Conservation (phyloP, 2,113 vertebrate genomes). For the Tautogolabrus adspersus region DNA sequence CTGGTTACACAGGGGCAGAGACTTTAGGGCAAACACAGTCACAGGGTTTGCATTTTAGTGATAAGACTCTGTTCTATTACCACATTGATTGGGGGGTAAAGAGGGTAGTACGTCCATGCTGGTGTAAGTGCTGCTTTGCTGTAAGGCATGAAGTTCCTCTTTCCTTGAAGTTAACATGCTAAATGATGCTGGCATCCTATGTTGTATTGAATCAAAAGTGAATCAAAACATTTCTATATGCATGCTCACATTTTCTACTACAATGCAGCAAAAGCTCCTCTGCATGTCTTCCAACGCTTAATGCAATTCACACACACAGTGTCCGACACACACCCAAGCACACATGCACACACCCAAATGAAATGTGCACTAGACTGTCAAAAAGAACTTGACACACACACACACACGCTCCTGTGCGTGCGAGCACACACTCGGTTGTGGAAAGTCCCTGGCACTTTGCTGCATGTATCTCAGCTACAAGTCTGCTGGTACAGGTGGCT, state of each 20-base stretch:
- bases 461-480: constrained; percentile 54
- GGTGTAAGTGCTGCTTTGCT: too few relatives aligned
- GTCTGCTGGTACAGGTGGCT: constrained; percentile 59
- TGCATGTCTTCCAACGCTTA: constrained; percentile 26
- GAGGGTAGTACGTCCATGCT: too few relatives aligned
- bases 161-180: not conserved
- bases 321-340: constrained; percentile 43
- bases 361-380: constrained; percentile 41
- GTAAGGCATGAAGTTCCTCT: not conserved
- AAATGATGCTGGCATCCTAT: not conserved
- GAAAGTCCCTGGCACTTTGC: constrained; percentile 78
- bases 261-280: constrained; percentile 7
- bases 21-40: constrained; percentile 6
- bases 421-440: constrained; percentile 25
- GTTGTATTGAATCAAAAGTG: not conserved
- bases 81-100: constrained; percentile 1
- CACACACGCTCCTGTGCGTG: constrained; percentile 3
- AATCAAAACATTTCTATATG: not conserved
- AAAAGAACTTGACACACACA: not conserved
- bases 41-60: constrained; percentile 12
- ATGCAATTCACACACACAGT: constrained; percentile 29
- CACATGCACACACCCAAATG: constrained; percentile 42
- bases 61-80: constrained; percentile 10
- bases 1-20: constrained; percentile 4
- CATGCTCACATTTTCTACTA: not conserved